Evolutionary conservation across 2,797 vertebrate species (phyloP).

Genomic region (Diplodus puntazzo): DNA sequence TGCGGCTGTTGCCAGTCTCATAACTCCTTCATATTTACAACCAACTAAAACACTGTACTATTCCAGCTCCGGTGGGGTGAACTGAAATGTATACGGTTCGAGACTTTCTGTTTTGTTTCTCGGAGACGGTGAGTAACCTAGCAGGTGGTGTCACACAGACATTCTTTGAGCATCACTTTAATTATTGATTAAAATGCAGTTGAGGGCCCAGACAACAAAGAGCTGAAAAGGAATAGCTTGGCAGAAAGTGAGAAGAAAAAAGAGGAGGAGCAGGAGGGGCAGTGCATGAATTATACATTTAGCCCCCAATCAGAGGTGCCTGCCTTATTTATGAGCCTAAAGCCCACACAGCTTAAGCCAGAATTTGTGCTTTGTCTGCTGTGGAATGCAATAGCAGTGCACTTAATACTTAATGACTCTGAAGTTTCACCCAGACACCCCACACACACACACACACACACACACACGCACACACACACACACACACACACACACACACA

Average conservation of each 20-base stretch:
- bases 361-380: conserved; percentile 78
- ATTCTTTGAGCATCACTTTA: conserved; percentile 78
- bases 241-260: conserved; percentile 80
- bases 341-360: conserved; percentile 73
- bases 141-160: conserved; percentile 79
- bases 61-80: conserved; percentile 48
- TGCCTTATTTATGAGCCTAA: conserved; percentile 87
- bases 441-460: conserved; percentile 17
- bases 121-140: conserved; percentile 56
- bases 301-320: conserved; percentile 81
- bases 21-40: conserved; percentile 66
- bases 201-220: conserved; percentile 83
- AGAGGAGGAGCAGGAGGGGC: conserved; percentile 75
- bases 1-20: conserved; percentile 42
- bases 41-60: conserved; percentile 50
- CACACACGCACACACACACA: conserved; percentile 2
- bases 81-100: conserved; percentile 50
- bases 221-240: conserved; percentile 76
- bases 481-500: conserved; percentile 7
- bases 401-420: conserved; percentile 82
- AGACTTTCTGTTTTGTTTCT: conserved; percentile 58
- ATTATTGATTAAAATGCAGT: conserved; percentile 86
- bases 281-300: conserved; percentile 87
- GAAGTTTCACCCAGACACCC: conserved; percentile 69
- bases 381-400: conserved; percentile 74